Percentiles rank a stretch among this genome's conserved stretches.
Evolutionary conservation across 2,113 vertebrate genomes (phyloP).

Genomic region (Paradoxurus hermaphroditus): DNA sequence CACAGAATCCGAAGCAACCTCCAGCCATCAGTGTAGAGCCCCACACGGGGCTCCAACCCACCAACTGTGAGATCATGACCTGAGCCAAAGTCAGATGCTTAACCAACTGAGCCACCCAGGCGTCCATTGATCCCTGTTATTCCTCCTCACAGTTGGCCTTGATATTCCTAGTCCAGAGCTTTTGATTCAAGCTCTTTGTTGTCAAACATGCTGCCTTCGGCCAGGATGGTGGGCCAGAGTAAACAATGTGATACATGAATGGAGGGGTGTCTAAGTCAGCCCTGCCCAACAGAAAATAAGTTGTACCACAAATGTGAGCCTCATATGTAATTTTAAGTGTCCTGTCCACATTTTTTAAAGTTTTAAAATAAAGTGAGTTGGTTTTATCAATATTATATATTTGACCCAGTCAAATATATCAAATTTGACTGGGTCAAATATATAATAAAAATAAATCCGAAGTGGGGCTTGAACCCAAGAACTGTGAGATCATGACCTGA

Average conservation of each 20-base stretch:
- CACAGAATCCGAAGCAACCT: no score
- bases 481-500: no score
- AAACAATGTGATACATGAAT: background rate
- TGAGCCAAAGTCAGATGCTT: no score
- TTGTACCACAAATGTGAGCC: background rate
- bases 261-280: background rate
- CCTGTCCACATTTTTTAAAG: background rate
- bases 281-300: background rate
- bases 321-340: background rate
- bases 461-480: no score
- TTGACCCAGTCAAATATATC: no score
- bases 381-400: background rate
- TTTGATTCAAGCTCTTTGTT: background rate
- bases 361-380: background rate
- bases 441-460: no score
- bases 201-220: background rate
- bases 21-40: no score
- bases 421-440: no score
- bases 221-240: background rate
- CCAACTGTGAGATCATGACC: no score
- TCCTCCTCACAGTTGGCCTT: background rate
- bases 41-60: no score
- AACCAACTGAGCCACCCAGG: no score
- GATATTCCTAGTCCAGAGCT: background rate
- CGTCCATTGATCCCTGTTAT: no score